Percentiles rank a stretch among this genome's conserved stretches.
Evolutionary conservation across 2,888 invertebrate species (phyloP).

Genomic region (Eurytoma californica): DNA sequence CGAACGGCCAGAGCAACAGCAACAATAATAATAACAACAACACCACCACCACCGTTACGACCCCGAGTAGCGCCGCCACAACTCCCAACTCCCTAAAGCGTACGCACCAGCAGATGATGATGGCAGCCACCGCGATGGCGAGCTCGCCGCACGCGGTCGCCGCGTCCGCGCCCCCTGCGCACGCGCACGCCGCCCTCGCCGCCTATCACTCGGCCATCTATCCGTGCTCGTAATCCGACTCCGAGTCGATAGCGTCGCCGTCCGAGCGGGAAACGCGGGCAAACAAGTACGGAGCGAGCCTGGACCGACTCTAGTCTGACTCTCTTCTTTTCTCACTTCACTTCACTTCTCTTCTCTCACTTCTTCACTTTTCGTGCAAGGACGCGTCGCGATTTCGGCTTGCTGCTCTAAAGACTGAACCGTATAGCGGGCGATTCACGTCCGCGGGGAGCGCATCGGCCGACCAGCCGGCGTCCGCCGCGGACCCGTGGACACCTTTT

Average conservation of each 20-base stretch:
- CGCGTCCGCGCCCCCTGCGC: slow-evolving; percentile 80
- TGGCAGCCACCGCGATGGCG: slow-evolving; percentile 74
- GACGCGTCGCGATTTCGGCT: neutral
- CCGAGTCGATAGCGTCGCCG: neutral
- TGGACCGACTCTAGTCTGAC: slow-evolving; percentile 19
- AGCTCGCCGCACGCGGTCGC: slow-evolving; percentile 81
- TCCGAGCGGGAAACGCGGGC: slow-evolving; percentile 7
- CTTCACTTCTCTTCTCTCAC: no score
- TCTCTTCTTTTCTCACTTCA: neutral
- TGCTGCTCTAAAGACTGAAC: no score
- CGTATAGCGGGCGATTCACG: no score
- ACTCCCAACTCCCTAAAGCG: slow-evolving; percentile 76
- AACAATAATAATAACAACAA: slow-evolving; percentile 59
- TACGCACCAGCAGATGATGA: slow-evolving; percentile 75
- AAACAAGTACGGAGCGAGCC: slow-evolving; percentile 36
- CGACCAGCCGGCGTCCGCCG: no score
- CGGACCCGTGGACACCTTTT: no score
- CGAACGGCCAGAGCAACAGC: slow-evolving; percentile 52
- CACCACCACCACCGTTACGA: slow-evolving; percentile 72
- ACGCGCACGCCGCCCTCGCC: slow-evolving; percentile 80
- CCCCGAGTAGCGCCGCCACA: slow-evolving; percentile 76
- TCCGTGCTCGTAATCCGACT: slow-evolving; percentile 86
- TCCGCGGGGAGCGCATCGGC: no score
- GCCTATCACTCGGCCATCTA: slow-evolving; percentile 86
- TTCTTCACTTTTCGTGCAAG: neutral